These are phyloP conservation scores for Ochlodes sylvanus DNA, from an alignment of 2,888 invertebrate species.

Conservation along the genomic window DNA sequence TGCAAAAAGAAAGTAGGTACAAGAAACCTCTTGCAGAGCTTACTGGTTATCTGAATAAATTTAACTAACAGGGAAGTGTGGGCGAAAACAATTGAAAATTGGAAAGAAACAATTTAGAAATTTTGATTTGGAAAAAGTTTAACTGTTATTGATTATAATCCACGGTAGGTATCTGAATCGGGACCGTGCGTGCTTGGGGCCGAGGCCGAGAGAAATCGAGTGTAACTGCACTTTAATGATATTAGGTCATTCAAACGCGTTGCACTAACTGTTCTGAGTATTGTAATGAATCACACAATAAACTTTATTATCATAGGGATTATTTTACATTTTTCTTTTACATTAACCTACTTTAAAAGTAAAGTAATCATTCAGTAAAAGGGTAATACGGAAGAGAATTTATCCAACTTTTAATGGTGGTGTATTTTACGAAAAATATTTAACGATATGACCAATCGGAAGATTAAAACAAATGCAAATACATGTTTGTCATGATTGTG, in stretches of 20 bases:
- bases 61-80: not conserved
- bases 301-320: conserved; percentile 7
- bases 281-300: conserved; percentile 19
- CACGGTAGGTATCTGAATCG: conserved; percentile 41
- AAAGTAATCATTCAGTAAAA: not conserved
- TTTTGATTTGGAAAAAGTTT: conserved; percentile 19
- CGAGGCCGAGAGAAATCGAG: conserved; percentile 79
- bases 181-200: conserved; percentile 63
- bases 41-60: too few relatives aligned
- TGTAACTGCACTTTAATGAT: conserved; percentile 47
- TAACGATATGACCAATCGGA: too few relatives aligned
- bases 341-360: not conserved
- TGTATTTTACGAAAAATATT: too few relatives aligned
- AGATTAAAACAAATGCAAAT: too few relatives aligned
- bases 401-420: too few relatives aligned
- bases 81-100: conserved; percentile 3
- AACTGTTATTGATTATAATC: conserved; percentile 30
- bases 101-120: conserved; percentile 19
- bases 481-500: too few relatives aligned
- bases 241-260: conserved; percentile 35
- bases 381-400: too few relatives aligned
- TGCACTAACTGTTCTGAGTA: conserved; percentile 14
- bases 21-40: too few relatives aligned
- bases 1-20: not conserved
- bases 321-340: not conserved